Evolutionary conservation across 1,140 invertebrate genomes (phyloP).

Genomic region (Vollenhovia emeryi): DNA sequence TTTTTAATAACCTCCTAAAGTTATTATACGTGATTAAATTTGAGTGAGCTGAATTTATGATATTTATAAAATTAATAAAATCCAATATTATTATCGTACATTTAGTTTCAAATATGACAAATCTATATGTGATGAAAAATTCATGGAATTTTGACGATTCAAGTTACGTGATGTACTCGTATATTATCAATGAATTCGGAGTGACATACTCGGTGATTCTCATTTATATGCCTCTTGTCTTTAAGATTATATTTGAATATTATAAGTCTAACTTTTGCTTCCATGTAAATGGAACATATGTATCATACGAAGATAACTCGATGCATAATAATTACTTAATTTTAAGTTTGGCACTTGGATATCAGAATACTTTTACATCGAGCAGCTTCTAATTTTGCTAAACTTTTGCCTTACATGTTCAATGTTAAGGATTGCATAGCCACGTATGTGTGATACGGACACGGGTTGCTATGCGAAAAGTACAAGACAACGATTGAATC

Average conservation of each 20-base stretch:
- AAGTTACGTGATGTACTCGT: background rate
- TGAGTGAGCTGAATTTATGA: too few relatives aligned
- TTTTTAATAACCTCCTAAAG: background rate
- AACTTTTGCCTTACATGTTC: too few relatives aligned
- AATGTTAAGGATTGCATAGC: background rate
- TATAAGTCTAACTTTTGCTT: background rate
- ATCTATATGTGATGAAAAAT: constrained; percentile 4
- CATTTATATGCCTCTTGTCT: background rate
- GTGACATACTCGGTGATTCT: background rate
- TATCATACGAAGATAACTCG: background rate
- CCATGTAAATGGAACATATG: background rate
- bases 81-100: background rate
- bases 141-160: background rate
- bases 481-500: background rate
- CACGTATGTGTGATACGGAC: background rate
- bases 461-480: background rate
- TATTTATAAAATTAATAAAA: background rate
- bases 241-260: background rate
- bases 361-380: background rate
- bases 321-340: background rate
- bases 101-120: background rate
- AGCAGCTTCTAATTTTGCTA: too few relatives aligned
- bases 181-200: background rate
- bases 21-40: background rate
- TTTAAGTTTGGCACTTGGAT: background rate